Percentiles rank a stretch among this genome's conserved stretches.
Conservation (phyloP, 2,113 vertebrate species). For the Poeciliopsis occidentalis region DNA sequence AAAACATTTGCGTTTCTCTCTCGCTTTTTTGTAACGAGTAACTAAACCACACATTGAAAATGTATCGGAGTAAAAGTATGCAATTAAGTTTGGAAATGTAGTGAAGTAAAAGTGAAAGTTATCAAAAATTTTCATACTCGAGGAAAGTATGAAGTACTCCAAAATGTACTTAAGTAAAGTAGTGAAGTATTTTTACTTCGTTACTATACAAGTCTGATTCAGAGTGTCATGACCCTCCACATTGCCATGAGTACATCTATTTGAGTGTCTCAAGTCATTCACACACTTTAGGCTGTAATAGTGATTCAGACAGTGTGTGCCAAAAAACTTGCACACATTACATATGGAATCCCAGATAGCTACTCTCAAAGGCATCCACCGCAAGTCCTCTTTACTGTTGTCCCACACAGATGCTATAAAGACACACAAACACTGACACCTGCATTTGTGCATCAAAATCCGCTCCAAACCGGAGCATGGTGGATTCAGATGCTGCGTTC, state of each 20-base stretch:
- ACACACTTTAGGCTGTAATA: background rate
- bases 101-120: too few relatives aligned
- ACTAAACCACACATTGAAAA: too few relatives aligned
- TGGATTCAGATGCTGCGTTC: slow-evolving; percentile 44
- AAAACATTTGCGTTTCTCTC: too few relatives aligned
- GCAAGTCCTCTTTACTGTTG: slow-evolving; percentile 9
- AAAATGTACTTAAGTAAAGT: too few relatives aligned
- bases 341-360: background rate
- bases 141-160: too few relatives aligned
- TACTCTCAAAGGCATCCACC: background rate
- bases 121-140: too few relatives aligned
- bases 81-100: too few relatives aligned
- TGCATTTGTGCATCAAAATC: slow-evolving; percentile 50
- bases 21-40: too few relatives aligned
- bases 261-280: background rate
- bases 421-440: slow-evolving; percentile 33
- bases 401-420: slow-evolving; percentile 10
- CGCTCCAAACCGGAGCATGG: slow-evolving; percentile 67
- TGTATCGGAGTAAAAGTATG: too few relatives aligned
- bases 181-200: too few relatives aligned
- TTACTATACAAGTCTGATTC: too few relatives aligned
- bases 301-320: background rate
- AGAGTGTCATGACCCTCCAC: background rate
- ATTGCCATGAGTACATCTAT: background rate
- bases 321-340: background rate